phyloP scores from a whole-genome alignment of 92 coral and sea anemone genomes.

The Zoanthus sansibaricus region DNA sequence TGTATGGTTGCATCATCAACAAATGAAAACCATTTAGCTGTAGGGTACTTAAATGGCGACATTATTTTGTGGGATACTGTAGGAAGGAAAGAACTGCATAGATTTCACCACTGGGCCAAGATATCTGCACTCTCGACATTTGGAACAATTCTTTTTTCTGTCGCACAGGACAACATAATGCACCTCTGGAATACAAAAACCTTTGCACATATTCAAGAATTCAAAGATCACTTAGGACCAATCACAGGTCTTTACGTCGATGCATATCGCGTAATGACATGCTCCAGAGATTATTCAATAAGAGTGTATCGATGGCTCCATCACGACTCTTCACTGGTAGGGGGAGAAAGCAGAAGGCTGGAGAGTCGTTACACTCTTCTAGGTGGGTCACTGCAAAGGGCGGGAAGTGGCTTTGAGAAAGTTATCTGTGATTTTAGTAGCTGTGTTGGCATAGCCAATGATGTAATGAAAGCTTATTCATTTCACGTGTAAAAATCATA shows the following conservation, averaged over 20 bases:
- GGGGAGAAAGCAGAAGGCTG: slow-evolving; percentile 25
- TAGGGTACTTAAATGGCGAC: slow-evolving; percentile 75
- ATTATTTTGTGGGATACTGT: slow-evolving; percentile 71
- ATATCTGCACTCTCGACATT: slow-evolving; percentile 63
- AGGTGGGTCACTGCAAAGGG: slow-evolving; percentile 90
- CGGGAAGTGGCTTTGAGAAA: slow-evolving; percentile 92
- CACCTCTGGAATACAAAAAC: slow-evolving; percentile 67
- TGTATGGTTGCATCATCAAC: slow-evolving; percentile 60
- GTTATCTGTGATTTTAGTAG: slow-evolving; percentile 84
- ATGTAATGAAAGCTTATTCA: slow-evolving; percentile 87
- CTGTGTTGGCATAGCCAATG: slow-evolving; percentile 89
- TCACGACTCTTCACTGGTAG: neutral
- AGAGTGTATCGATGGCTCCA: slow-evolving; percentile 79
- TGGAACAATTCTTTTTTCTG: slow-evolving; percentile 63
- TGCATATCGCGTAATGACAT: slow-evolving; percentile 83
- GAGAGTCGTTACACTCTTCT: slow-evolving; percentile 83
- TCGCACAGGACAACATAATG: slow-evolving; percentile 62
- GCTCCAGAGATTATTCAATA: slow-evolving; percentile 86
- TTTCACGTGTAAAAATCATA: slow-evolving; percentile 63
- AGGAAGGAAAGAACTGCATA: slow-evolving; percentile 54
- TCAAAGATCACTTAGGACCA: slow-evolving; percentile 65
- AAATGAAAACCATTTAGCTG: slow-evolving; percentile 58
- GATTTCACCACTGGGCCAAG: slow-evolving; percentile 62
- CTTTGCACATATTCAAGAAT: slow-evolving; percentile 51
- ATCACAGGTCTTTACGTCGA: slow-evolving; percentile 81